Percentiles rank a stretch among this genome's conserved stretches.
phyloP scores from a whole-genome alignment of 2,797 vertebrate species.

The Luscinia luscinia region DNA sequence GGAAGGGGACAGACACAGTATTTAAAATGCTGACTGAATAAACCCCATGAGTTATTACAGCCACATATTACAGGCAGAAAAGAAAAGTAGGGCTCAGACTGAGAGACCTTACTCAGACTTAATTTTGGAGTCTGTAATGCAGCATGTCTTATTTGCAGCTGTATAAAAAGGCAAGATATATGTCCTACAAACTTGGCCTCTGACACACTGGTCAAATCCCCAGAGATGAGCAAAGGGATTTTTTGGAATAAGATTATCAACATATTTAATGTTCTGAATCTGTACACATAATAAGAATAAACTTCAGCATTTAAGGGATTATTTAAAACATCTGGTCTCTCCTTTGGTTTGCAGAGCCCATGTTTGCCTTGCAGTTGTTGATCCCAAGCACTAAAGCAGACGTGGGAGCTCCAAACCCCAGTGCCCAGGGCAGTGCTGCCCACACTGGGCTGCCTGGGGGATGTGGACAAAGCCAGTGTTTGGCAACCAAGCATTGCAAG shows the following conservation, averaged over 20 bases:
- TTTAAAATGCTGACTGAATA: constrained; percentile 47
- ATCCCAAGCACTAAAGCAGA: background rate
- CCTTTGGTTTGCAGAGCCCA: background rate
- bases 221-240: background rate
- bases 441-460: background rate
- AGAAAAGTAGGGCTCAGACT: background rate
- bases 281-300: background rate
- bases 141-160: background rate
- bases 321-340: constrained; percentile 23
- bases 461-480: background rate
- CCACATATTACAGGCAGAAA: background rate
- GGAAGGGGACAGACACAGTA: background rate
- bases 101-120: background rate
- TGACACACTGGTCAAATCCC: background rate
- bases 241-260: constrained; percentile 23
- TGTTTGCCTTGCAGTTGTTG: background rate
- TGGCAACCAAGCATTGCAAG: background rate
- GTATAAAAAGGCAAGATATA: background rate
- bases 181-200: background rate
- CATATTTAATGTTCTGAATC: constrained; percentile 7
- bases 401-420: background rate
- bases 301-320: background rate
- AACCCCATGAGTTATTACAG: constrained; percentile 5
- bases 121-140: background rate
- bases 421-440: background rate